Evolutionary conservation across 2,888 invertebrate genomes (phyloP), one percentile per base, ranked within the genome.

Genomic region (Campoplex capitator): DNA sequence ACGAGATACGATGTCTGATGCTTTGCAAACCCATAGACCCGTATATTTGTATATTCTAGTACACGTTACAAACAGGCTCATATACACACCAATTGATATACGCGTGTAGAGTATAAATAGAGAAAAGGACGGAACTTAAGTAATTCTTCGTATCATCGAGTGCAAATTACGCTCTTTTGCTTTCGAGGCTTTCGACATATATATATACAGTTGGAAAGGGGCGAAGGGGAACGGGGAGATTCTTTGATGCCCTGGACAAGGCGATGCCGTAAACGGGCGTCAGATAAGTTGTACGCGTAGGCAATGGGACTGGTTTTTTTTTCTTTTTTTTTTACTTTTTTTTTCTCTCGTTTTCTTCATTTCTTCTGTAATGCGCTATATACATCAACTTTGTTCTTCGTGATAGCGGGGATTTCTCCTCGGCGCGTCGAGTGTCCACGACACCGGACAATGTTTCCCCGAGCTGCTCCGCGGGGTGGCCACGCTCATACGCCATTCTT

Each of bases 291-390:
- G 90, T 92, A 89, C 90, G 89, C 90, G 91, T 90, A 91, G 92
- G 92, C 92, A 92, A 92, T 92, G 92, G 90, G 90, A 92, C 92
- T 91, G 91, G 91, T 92, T 92, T 92, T 92, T 90, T 89, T 86
- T 78, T 58, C 74, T 51, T 42, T 84, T 74, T 74, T 51, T 51
- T 84, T 74, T 65, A n/a, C n/a, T n/a, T n/a, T n/a, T n/a, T n/a
- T n/a, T n/a, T n/a, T n/a, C 13, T 23, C 35, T 32, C 11, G 2
- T 32, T 73, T 45, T 42, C 42, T 51, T 32, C 35, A 51, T 73
- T 51, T 35, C 51, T 51, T 13, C 23, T 35, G 73, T n/a, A 35
- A 35, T 71, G 54, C 54, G 54, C 54, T 73, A 48, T 71, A 79
- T 80, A 62, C n/a, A 42, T 28, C 48, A 67, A 81, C 35, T 73